Base-by-base conservation (phyloP, 2,888 invertebrate species). In the Acheta domesticus region DNA sequence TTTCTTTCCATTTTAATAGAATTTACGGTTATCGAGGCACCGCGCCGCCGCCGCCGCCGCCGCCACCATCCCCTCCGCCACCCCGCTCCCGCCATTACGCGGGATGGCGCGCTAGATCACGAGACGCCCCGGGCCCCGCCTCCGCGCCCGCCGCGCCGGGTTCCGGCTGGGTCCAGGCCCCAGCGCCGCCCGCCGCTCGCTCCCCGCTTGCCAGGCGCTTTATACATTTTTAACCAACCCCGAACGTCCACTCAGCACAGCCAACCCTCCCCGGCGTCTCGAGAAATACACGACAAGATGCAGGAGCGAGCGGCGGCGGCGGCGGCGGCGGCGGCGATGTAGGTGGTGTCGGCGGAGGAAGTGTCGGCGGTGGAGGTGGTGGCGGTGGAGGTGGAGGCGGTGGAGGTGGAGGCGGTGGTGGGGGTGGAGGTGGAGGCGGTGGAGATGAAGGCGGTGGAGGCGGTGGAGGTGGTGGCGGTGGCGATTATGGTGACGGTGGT, bases 21-120 rank as follows among this genome's bases (percentile, higher is more conserved):
- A 82, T 82, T 82, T 82, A 82, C 82, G 82, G 77, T 82, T 82
- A 82, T 82, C 80, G 82, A 80, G 78, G 23, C 23, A 12, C 23
- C 75, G 75, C 12, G 4, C 23, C 75, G 75, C n/a, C 75, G 20
- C 19, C 62, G n/a, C 62, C 4, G 62, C 62, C 62, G 14, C 62
- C 62, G 62, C 14, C 62, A 1, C 62, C n/a, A 12, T 14, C 4
- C 36, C 36, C 36, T 1, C 36, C 16, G 23, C 75, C 23, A 12
- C 36, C 75, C 20, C 75, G 20, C 20, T 16, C 23, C 36, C 16
- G 23, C 75, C 23, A 21, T 75, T 23, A 23, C 75, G 21, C 23
- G 75, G 16, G 75, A 23, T 21, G 14, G 75, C 21, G 75, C 75
- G 75, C 36, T 36, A 23, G 75, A 12, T 21, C 75, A 20, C 75